Conservation (phyloP, 1,140 invertebrate genomes). For the Aphis craccivora region DNA sequence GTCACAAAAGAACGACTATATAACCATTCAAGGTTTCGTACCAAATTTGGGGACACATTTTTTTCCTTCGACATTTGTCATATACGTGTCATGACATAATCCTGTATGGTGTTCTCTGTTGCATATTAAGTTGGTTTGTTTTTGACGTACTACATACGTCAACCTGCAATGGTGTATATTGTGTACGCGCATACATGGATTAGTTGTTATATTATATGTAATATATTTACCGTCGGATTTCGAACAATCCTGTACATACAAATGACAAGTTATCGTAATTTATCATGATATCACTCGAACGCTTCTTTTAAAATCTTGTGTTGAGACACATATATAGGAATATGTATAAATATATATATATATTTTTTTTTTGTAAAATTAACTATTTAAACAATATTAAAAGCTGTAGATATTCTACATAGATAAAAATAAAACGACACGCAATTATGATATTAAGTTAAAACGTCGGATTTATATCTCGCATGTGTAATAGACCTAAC, state of each 20-base stretch:
- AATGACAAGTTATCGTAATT: constrained; percentile 7
- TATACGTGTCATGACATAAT: neutral
- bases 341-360: neutral
- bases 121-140: constrained; percentile 19
- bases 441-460: neutral
- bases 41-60: constrained; percentile 44
- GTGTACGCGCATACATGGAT: neutral
- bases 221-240: neutral
- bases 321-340: neutral
- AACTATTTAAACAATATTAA: neutral
- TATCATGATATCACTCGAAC: neutral
- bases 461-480: neutral
- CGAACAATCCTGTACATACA: neutral
- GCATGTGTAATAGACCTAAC: neutral
- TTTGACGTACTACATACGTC: neutral
- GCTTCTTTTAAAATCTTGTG: neutral
- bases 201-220: neutral
- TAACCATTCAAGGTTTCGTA: constrained; percentile 24
- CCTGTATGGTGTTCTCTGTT: neutral
- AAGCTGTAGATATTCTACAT: neutral
- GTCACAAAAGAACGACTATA: neutral
- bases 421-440: neutral
- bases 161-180: neutral
- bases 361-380: neutral
- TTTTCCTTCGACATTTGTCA: constrained; percentile 7